Percentiles rank a stretch among this genome's conserved stretches.
phyloP scores from a whole-genome alignment of 2,113 vertebrate genomes.

The Brachirus orientalis region DNA sequence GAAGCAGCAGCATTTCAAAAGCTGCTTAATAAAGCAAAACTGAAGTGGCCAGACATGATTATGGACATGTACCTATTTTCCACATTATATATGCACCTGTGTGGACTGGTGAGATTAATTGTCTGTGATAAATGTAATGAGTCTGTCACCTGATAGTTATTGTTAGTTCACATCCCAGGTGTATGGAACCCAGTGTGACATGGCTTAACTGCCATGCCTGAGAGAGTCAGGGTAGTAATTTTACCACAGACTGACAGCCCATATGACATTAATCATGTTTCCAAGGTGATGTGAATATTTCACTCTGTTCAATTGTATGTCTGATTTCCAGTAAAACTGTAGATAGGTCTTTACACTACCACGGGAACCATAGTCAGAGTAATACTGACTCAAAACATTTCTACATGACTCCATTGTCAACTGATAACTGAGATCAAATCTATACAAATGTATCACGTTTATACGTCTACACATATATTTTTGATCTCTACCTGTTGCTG shows the following conservation, averaged over 20 bases:
- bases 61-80: not conserved
- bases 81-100: not conserved
- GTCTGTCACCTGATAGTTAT: not conserved
- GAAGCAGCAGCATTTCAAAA: conserved; percentile 17
- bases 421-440: not conserved
- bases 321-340: conserved; percentile 33
- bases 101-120: too few relatives aligned
- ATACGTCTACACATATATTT: too few relatives aligned
- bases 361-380: not conserved
- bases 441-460: not conserved
- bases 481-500: too few relatives aligned
- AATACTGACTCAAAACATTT: conserved; percentile 21
- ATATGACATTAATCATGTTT: not conserved
- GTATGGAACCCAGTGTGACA: not conserved
- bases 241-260: not conserved
- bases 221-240: too few relatives aligned
- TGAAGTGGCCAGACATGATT: not conserved
- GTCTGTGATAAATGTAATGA: not conserved
- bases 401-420: not conserved
- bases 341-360: conserved; percentile 8
- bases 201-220: not conserved
- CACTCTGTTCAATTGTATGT: not conserved
- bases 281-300: conserved; percentile 1
- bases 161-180: conserved; percentile 7
- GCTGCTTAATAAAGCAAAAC: conserved; percentile 24